Percentiles rank a stretch among this genome's conserved stretches.
Conservation (phyloP, 2,888 invertebrate genomes). For the Eubasilissa splendida region DNA sequence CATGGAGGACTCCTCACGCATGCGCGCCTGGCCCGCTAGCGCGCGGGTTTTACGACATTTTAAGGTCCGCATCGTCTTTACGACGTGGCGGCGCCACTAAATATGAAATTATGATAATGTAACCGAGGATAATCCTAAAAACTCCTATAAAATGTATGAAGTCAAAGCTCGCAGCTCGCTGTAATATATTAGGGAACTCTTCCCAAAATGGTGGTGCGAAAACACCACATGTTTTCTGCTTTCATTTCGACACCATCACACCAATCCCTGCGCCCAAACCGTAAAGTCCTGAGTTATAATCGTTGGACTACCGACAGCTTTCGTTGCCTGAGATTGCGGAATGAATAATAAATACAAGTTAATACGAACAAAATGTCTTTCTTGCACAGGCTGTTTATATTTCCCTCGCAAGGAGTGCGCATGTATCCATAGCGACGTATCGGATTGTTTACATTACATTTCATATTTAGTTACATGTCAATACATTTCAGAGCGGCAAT, state of each 20-base stretch:
- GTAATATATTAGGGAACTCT: conserved; percentile 47
- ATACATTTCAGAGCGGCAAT: no score
- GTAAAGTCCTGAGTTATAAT: conserved; percentile 54
- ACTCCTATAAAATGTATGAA: conserved; percentile 57
- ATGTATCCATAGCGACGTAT: no score
- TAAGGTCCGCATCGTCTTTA: conserved; percentile 55
- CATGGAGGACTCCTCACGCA: conserved; percentile 12
- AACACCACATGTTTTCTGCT: conserved; percentile 22
- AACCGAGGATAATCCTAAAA: conserved; percentile 57
- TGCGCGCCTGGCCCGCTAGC: conserved; percentile 9
- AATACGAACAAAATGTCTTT: conserved; percentile 26
- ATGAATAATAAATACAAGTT: conserved; percentile 34
- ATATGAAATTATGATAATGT: conserved; percentile 59
- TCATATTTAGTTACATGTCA: no score
- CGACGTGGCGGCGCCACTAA: conserved; percentile 56
- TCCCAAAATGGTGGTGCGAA: conserved; percentile 24
- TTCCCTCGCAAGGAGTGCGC: not conserved
- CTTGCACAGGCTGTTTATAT: not conserved
- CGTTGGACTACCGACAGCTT: conserved; percentile 31
- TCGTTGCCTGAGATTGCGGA: conserved; percentile 24
- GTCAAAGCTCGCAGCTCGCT: conserved; percentile 45
- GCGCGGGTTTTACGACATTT: conserved; percentile 56
- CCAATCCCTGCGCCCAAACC: conserved; percentile 1
- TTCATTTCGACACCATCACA: conserved; percentile 5
- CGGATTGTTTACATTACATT: no score